A percentile compares a stretch with the other conserved stretches of the same genome.
phyloP scores from a whole-genome alignment of 2,888 invertebrate genomes.

The Stenodera caucasica region DNA sequence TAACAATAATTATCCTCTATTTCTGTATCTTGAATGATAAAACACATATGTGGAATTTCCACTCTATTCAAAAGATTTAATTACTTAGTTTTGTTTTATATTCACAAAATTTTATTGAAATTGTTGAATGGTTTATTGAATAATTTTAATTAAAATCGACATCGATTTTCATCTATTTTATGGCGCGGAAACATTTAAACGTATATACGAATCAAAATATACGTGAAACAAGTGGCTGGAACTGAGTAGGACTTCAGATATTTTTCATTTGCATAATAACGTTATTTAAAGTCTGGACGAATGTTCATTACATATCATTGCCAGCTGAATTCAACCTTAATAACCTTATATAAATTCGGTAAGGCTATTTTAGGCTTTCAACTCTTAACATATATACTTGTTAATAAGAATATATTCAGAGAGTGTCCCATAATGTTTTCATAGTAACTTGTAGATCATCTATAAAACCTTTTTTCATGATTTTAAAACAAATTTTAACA shows the following conservation, averaged over 20 bases:
- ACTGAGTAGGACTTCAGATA: conserved; percentile 10
- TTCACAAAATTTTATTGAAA: no score
- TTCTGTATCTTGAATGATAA: no score
- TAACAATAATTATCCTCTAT: no score
- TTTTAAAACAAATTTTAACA: not conserved
- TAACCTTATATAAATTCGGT: conserved; percentile 25
- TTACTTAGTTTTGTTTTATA: no score
- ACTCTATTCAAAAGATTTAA: no score
- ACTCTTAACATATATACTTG: conserved; percentile 18
- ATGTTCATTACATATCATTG: conserved; percentile 27
- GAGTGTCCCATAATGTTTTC: conserved; percentile 9
- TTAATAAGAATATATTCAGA: conserved; percentile 15
- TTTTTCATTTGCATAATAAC: conserved; percentile 28
- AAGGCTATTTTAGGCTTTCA: conserved; percentile 13
- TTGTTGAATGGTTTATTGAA: no score
- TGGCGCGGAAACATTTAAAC: not conserved
- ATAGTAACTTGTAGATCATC: not conserved
- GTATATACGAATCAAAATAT: not conserved
- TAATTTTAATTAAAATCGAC: no score
- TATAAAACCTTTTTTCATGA: not conserved
- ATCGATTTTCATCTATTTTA: not conserved
- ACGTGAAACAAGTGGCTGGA: not conserved
- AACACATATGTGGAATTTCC: no score
- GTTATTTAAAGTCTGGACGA: conserved; percentile 24
- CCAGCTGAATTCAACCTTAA: conserved; percentile 23